Evolutionary conservation across 2,888 invertebrate species (phyloP).

Genomic region (Eupithecia dodoneata): DNA sequence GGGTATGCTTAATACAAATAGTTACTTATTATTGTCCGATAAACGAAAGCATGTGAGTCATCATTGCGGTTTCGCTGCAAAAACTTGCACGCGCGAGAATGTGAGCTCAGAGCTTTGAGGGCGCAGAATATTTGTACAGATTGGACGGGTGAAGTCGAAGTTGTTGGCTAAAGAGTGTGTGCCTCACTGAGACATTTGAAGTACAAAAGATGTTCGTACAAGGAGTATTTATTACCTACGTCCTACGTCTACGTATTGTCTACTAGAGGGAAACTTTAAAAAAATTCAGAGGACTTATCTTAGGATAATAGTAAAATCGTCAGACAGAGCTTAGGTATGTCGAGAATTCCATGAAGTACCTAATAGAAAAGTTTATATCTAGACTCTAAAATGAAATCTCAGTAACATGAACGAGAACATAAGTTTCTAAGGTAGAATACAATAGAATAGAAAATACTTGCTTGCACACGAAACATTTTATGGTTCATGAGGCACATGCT

Average conservation of each 20-base stretch:
- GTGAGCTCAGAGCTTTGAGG: conserved; percentile 41
- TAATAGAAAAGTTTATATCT: neutral
- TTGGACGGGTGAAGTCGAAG: neutral
- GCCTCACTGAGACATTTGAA: neutral
- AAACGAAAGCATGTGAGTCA: conserved; percentile 63
- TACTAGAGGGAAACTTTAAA: neutral
- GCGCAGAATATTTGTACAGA: conserved; percentile 18
- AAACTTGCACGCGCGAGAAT: conserved; percentile 70
- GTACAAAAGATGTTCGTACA: neutral
- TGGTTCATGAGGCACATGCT: no score
- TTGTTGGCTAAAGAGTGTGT: neutral
- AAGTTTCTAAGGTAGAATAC: no score
- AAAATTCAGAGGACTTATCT: neutral
- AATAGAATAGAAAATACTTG: no score
- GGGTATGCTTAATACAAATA: conserved; percentile 18
- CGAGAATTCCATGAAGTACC: neutral
- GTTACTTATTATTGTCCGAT: conserved; percentile 23
- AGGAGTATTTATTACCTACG: no score
- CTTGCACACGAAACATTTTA: no score
- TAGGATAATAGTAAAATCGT: no score
- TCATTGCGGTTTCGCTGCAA: conserved; percentile 54
- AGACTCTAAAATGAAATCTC: neutral
- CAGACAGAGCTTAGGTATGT: no score
- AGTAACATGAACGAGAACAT: no score
- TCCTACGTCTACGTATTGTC: neutral